Conservation (phyloP, 2,113 vertebrate species). For the Fregata magnificens region DNA sequence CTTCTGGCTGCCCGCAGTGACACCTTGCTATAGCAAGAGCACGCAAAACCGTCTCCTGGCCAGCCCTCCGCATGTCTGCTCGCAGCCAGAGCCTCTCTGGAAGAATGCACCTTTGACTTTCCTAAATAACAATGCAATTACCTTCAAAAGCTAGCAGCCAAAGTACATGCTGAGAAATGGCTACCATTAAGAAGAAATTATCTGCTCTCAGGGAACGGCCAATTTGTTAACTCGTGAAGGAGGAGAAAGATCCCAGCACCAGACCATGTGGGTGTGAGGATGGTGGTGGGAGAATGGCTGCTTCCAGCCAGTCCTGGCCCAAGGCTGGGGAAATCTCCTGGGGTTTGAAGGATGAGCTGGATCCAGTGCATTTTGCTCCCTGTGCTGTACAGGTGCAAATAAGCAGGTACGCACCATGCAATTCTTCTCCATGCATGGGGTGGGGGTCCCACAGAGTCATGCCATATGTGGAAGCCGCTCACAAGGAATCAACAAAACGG, state of each 20-base stretch:
- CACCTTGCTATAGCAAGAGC: constrained; percentile 22
- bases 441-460: rapidly evolving
- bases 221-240: constrained; percentile 58
- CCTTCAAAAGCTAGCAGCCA: constrained; percentile 65
- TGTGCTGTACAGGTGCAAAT: neutral
- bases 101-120: constrained; percentile 68
- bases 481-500: neutral
- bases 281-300: neutral
- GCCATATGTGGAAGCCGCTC: rapidly evolving
- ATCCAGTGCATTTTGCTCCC: neutral
- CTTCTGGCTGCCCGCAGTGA: constrained; percentile 26
- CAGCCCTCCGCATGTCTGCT: neutral
- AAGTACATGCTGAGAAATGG: constrained; percentile 66
- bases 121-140: constrained; percentile 72
- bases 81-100: constrained; percentile 18
- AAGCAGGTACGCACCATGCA: neutral
- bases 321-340: neutral
- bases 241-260: neutral
- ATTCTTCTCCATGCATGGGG: neutral
- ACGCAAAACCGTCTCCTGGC: neutral
- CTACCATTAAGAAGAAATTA: constrained; percentile 72
- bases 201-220: constrained; percentile 36
- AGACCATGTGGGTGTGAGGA: neutral
- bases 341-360: neutral
- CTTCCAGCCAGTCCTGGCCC: neutral